phyloP scores from a whole-genome alignment of 2,797 vertebrate species.

The Megalops cyprinoides region DNA sequence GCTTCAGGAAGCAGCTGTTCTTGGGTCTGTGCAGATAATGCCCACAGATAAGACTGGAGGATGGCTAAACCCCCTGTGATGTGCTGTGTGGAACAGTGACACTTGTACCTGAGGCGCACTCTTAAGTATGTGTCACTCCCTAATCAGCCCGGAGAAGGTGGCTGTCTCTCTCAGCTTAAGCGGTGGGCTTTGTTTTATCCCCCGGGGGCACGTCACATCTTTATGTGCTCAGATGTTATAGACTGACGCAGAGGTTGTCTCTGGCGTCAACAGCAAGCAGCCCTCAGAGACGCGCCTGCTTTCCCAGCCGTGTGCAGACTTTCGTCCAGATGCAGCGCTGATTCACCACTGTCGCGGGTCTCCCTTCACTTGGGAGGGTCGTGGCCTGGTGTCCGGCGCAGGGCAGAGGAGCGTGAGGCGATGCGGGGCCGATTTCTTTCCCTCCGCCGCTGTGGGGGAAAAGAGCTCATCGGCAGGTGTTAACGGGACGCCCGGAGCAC shows the following conservation, averaged over 20 bases:
- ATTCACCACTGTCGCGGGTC: too few relatives aligned
- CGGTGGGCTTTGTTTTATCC: background rate
- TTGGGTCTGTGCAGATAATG: conserved; percentile 6
- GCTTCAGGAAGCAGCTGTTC: conserved; percentile 16
- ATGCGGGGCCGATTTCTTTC: too few relatives aligned
- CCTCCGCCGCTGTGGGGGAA: too few relatives aligned
- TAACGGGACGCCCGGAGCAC: too few relatives aligned
- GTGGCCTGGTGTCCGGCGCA: too few relatives aligned
- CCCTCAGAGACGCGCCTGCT: background rate
- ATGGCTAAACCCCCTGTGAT: background rate
- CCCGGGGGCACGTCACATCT: background rate
- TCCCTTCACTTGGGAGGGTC: too few relatives aligned
- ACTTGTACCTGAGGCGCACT: conserved; percentile 3
- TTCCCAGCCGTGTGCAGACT: background rate
- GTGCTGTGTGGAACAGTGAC: conserved; percentile 35
- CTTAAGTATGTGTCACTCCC: background rate
- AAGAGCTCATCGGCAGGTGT: too few relatives aligned
- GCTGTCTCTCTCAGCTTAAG: background rate
- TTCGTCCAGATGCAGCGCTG: background rate
- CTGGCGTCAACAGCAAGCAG: background rate
- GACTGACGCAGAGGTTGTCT: background rate
- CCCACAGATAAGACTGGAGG: conserved; percentile 9
- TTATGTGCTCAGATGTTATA: background rate
- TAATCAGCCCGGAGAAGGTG: background rate
- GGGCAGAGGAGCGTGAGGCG: too few relatives aligned